phyloP scores from a whole-genome alignment of 1,140 invertebrate genomes.

The Drosophila ohnishii region DNA sequence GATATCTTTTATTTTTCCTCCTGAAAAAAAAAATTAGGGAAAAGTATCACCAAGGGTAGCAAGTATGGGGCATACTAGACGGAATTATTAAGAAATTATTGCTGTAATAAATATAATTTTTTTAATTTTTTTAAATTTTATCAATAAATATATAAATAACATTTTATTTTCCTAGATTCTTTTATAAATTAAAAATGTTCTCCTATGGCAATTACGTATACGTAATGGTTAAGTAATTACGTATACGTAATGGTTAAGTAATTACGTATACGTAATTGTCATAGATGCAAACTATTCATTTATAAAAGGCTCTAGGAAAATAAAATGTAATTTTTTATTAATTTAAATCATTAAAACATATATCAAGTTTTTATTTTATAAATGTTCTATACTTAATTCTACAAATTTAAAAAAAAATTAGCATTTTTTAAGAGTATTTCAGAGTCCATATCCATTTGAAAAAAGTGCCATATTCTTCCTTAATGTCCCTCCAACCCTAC shows the following conservation, averaged over 20 bases:
- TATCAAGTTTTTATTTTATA: background rate
- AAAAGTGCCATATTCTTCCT: background rate
- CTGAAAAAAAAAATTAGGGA: conserved; percentile 29
- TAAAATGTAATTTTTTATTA: background rate
- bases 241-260: too few species aligned
- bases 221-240: too few species aligned
- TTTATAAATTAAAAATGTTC: too few species aligned
- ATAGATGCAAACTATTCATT: too few species aligned
- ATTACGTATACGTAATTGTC: too few species aligned
- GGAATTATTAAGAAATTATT: background rate
- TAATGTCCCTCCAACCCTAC: background rate
- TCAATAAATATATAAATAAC: too few species aligned
- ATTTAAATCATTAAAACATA: background rate
- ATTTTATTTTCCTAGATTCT: too few species aligned
- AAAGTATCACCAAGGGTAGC: conserved; percentile 27
- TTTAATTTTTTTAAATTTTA: too few species aligned
- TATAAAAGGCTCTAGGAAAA: background rate
- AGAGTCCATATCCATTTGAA: background rate
- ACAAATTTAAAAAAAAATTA: background rate
- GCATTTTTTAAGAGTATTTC: background rate
- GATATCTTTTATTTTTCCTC: conserved; percentile 41
- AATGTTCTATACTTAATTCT: background rate
- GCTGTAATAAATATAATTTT: background rate
- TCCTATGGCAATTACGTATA: too few species aligned
- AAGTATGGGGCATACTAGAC: background rate